phyloP scores from a whole-genome alignment of 1,140 invertebrate species.

The Brachionus paranguensis region DNA sequence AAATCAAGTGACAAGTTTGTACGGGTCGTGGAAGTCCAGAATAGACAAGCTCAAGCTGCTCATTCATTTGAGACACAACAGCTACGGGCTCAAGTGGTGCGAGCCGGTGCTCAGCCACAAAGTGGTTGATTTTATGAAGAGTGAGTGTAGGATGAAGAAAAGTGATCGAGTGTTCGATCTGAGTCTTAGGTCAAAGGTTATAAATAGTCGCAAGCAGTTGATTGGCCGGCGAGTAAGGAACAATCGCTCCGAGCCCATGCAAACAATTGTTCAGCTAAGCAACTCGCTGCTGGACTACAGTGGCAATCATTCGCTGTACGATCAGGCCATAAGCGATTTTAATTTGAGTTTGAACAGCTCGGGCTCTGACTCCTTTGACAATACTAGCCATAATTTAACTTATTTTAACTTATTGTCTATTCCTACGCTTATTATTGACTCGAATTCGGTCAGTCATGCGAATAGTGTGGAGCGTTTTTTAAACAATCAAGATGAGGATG shows the following conservation, averaged over 20 bases:
- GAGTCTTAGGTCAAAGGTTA: background rate
- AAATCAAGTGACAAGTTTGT: background rate
- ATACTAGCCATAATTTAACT: background rate
- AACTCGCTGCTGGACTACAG: background rate
- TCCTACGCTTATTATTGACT: background rate
- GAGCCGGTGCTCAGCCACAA: background rate
- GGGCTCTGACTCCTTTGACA: background rate
- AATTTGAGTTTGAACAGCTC: background rate
- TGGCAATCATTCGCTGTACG: background rate
- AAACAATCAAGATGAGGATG: conserved; percentile 2
- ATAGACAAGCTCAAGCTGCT: background rate
- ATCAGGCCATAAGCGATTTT: background rate
- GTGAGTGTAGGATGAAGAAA: background rate
- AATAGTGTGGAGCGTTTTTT: conserved; percentile 18
- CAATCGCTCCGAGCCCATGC: background rate
- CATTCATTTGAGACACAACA: conserved; percentile 2
- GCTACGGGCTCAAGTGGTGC: background rate
- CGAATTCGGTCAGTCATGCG: background rate
- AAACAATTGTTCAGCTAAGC: conserved; percentile 1
- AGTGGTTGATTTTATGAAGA: background rate
- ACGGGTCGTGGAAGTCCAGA: background rate
- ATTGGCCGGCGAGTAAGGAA: background rate
- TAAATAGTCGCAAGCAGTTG: background rate
- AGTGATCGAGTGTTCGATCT: background rate
- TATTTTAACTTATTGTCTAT: conserved; percentile 31